Base-by-base conservation (phyloP, 2,113 vertebrate genomes). In the Calidris pugnax region DNA sequence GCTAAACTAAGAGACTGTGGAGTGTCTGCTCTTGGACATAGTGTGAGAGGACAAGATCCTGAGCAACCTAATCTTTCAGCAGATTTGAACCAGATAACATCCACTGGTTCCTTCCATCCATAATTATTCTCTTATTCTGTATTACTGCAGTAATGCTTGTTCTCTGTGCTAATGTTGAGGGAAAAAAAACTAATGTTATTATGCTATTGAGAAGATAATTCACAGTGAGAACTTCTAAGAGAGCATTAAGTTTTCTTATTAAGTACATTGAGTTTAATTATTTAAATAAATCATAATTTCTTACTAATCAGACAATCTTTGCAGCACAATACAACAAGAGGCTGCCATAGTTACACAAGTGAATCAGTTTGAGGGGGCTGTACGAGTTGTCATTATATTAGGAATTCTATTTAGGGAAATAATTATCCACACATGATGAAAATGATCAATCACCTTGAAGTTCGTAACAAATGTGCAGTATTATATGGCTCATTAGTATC, bases 341-440 rank as follows among this genome's bases (percentile, higher is more conserved):
- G 95, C 87, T 97, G 87, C 77, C 91, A 89, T 59, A 93, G 97
- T 72, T 95, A 97, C 95, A 90, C 5, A 43, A 94, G 88, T 95
- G 97, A 90, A 96, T 96, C 95, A 96, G 79, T 95, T 93, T 91
- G 96, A 35, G 89, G 97, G 95, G 96, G 95, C 71, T 10, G 33
- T 43, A 72, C 3, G 6, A 79, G 81, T 90, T 95, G 87, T 95
- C 96, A 95, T 89, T 94, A 96, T 95, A 97, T 96, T 89, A 97
- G 84, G 86, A 97, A 95, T 95, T 97, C 95, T 98, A 98, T 98
- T 98, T 97, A 95, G 90, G 95, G 94, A 97, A 73, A 97, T 83
- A 76, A 94, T 98, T 87, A 93, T 75, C 90, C 37, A 33, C 84
- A 95, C 67, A 93, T 6, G 68, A 95, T 67, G 77, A 94, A 94